These are phyloP conservation scores for Hemicentrotus pulcherrimus DNA, from an alignment of 35 echinoderm and acorn worm species.

Conservation along the genomic window DNA sequence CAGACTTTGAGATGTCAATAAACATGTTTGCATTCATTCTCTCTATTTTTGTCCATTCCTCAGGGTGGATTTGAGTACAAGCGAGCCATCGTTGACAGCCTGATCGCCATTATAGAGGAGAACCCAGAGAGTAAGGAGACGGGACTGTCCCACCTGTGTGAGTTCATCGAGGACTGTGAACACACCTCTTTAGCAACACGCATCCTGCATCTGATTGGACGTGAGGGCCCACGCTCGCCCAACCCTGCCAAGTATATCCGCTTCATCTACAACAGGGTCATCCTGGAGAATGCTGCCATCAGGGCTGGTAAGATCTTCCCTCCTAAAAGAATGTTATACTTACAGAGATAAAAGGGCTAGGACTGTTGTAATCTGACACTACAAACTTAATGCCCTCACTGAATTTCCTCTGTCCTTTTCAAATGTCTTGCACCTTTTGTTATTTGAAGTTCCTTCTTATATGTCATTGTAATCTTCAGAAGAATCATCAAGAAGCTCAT, in stretches of 20 bases:
- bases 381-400: no score
- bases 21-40: neutral
- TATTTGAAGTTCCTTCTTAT: no score
- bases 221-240: constrained; percentile 93
- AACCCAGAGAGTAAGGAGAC: constrained; percentile 95
- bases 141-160: constrained; percentile 93
- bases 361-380: no score
- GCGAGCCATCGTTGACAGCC: constrained; percentile 91
- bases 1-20: no score
- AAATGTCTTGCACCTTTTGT: no score
- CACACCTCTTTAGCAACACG: constrained; percentile 91
- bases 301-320: constrained; percentile 80
- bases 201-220: constrained; percentile 93
- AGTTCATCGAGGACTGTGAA: constrained; percentile 99
- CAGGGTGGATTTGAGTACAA: constrained; percentile 99
- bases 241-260: constrained; percentile 95
- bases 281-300: constrained; percentile 95
- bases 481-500: no score
- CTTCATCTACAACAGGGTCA: constrained; percentile 98
- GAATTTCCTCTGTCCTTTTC: no score
- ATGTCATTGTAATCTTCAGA: no score
- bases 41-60: neutral
- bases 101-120: constrained; percentile 95
- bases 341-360: no score
- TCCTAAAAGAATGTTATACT: neutral